These are phyloP conservation scores for Progne subis DNA, from an alignment of 2,113 vertebrate genomes.

Conservation along the genomic window DNA sequence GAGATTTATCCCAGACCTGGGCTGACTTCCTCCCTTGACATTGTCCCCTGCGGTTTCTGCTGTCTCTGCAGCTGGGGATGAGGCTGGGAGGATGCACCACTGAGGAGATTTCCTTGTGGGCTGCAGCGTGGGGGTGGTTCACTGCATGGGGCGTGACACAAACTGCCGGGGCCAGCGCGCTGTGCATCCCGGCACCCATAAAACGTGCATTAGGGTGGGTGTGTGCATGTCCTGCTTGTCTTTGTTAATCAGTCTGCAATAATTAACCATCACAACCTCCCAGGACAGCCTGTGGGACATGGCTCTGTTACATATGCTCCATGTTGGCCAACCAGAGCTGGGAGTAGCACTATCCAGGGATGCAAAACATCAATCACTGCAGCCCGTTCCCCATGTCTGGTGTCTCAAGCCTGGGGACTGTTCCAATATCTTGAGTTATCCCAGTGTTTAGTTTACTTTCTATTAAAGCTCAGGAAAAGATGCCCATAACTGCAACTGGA, in stretches of 20 bases:
- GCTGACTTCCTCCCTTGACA: not conserved
- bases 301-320: rapidly evolving
- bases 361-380: rapidly evolving
- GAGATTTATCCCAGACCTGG: not conserved
- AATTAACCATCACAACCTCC: not conserved
- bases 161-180: rapidly evolving
- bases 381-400: not conserved
- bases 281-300: rapidly evolving
- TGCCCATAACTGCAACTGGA: not conserved
- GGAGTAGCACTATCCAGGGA: not conserved
- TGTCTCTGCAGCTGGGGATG: not conserved
- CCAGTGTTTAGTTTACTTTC: not conserved
- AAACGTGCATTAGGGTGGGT: not conserved
- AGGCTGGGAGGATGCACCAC: rapidly evolving
- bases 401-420: not conserved
- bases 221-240: not conserved
- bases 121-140: not conserved
- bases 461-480: not conserved
- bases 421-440: not conserved
- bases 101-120: not conserved
- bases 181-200: not conserved
- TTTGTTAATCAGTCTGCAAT: rapidly evolving
- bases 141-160: rapidly evolving
- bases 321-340: not conserved
- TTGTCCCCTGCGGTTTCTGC: not conserved